Conservation (phyloP, 2,797 vertebrate species). For the Xyrichtys novacula region DNA sequence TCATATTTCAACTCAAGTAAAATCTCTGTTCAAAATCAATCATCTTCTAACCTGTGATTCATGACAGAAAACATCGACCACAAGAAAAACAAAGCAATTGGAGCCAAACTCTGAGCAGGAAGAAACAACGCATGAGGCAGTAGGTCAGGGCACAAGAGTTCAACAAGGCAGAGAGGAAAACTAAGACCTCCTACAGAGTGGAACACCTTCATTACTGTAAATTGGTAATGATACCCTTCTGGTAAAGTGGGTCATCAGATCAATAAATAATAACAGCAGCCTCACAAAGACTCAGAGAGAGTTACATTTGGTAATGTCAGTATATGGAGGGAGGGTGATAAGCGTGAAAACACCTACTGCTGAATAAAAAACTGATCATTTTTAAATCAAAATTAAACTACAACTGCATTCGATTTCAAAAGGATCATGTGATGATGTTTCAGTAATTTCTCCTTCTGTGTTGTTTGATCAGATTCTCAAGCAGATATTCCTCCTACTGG, state of each 20-base stretch:
- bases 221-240: conserved; percentile 54
- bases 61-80: background rate
- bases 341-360: conserved; percentile 12
- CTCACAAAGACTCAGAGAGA: conserved; percentile 24
- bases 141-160: background rate
- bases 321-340: background rate
- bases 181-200: conserved; percentile 7
- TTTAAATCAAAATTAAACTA: too few relatives aligned
- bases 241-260: conserved; percentile 59
- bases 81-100: background rate
- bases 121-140: background rate
- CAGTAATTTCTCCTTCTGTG: background rate
- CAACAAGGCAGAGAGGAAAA: conserved; percentile 20
- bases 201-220: conserved; percentile 60
- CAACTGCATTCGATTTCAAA: too few relatives aligned
- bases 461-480: background rate
- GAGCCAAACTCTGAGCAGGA: background rate
- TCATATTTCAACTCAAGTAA: too few relatives aligned
- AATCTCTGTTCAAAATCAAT: too few relatives aligned
- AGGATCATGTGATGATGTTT: too few relatives aligned
- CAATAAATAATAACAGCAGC: conserved; percentile 71
- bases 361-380: conserved; percentile 4
- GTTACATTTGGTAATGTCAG: conserved; percentile 23
- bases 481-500: conserved; percentile 13
- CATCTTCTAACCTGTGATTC: too few relatives aligned